phyloP scores from a whole-genome alignment of 2,113 vertebrate species.

The Phrynosoma blainvillii region DNA sequence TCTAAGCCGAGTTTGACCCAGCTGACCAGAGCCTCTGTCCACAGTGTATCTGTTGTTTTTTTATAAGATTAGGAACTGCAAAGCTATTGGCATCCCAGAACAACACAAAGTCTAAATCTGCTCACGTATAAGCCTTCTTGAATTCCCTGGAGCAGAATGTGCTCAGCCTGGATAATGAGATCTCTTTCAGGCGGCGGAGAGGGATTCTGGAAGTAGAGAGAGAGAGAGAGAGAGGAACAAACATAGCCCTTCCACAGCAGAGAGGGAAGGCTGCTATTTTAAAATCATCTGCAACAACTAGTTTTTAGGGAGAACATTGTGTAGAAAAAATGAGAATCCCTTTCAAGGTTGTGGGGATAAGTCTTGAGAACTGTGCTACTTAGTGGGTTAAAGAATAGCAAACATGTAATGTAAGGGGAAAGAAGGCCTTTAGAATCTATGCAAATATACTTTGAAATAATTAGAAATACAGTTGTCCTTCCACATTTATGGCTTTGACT shows the following conservation, averaged over 20 bases:
- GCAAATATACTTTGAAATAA: too few species aligned
- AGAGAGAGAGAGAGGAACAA: not conserved
- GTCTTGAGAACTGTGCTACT: not conserved
- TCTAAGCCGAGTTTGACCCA: not conserved
- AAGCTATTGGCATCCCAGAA: not conserved
- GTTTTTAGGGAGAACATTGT: not conserved
- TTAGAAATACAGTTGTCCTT: too few species aligned
- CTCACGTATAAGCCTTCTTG: not conserved
- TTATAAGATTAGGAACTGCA: slow-evolving; percentile 18
- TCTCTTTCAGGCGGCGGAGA: not conserved
- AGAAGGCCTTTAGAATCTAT: not conserved
- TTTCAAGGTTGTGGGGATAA: not conserved
- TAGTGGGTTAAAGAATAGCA: too few species aligned
- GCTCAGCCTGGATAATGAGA: not conserved
- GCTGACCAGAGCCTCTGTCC: not conserved
- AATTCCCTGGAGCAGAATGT: rapidly evolving
- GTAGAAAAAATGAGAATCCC: not conserved
- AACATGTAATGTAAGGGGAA: not conserved
- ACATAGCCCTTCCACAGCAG: not conserved
- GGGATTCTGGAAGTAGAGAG: not conserved
- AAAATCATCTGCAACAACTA: not conserved
- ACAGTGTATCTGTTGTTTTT: not conserved
- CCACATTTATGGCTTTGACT: too few species aligned
- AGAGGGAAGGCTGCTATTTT: slow-evolving; percentile 7
- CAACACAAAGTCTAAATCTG: not conserved